Base-by-base conservation (phyloP, 1,140 invertebrate species). In the Tribolium madens region DNA sequence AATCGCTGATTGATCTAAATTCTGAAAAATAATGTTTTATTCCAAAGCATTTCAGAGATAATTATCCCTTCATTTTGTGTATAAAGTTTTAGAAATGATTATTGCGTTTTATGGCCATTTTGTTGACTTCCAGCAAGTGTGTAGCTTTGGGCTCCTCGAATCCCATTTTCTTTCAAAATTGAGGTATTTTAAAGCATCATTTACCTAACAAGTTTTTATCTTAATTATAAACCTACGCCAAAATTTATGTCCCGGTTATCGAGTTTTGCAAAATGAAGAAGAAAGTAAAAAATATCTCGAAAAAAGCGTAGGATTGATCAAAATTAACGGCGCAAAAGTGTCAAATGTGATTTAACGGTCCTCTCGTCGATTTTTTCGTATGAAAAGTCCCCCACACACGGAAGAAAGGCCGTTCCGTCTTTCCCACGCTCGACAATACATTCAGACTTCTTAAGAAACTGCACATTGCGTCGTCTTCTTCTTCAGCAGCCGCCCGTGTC, bases 381-480 rank as follows among this genome's bases (percentile, higher is more conserved):
- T 15, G n/a, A 33, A 57, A 57, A 57, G 15, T 52, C 52, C 15
- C 15, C 48, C 15, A 17, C 48, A 50, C n/a, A 64, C 57, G 57
- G 70, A 72, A 72, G 46, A 72, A 72, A 52, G 36, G 46, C 70
- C 70, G 68, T 15, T 48, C 42, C 70, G 70, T 50, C 50, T 18
- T 73, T 73, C 48, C 71, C 48, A 73, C 48, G 68, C 33, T 71
- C 47, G 47, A 71, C 68, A 71, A 71, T 71, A 13, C 18, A 21
- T 10, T 10, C 14, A 50, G n/a, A 50, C 47, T 9, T 73, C 71
- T 73, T 73, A 73, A 73, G 71, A 73, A 73, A 73, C 48, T 73
- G 71, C 71, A 73, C 21, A 73, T 73, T 73, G 71, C 71, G 47
- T 73, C 71, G 46, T 73, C 71, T 52, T 73, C 71, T 53, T 73